These are phyloP conservation scores for Macrosteles quadrilineatus DNA, from an alignment of 1,140 invertebrate genomes.

Conservation along the genomic window DNA sequence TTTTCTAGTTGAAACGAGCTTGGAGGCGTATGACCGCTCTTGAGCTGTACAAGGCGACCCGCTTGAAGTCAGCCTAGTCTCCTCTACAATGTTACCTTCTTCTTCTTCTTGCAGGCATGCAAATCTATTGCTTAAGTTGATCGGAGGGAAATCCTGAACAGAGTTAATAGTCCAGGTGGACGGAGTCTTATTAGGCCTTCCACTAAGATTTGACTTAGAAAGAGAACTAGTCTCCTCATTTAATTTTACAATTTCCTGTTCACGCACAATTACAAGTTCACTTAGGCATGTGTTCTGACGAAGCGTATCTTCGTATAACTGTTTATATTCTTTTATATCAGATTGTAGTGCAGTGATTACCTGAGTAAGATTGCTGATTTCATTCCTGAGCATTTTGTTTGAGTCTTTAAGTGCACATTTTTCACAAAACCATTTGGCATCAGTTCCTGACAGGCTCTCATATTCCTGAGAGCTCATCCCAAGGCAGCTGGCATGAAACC, in stretches of 20 bases:
- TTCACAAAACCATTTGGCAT: background rate
- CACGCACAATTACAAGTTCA: background rate
- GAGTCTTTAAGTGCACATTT: background rate
- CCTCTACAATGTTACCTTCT: background rate
- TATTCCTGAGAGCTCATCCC: background rate
- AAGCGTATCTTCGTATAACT: background rate
- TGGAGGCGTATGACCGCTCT: background rate
- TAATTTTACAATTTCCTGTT: background rate
- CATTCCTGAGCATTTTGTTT: background rate
- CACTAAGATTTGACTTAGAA: background rate
- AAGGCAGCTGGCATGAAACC: background rate
- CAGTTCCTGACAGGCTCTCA: background rate
- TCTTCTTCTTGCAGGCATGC: background rate
- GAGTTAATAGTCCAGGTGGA: background rate
- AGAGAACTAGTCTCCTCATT: background rate
- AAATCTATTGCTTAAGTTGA: background rate
- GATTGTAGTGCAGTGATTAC: background rate
- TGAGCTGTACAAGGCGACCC: background rate
- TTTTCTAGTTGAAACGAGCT: background rate
- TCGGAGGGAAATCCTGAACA: background rate
- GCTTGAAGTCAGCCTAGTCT: background rate
- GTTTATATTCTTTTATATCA: background rate
- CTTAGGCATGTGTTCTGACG: background rate
- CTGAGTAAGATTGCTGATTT: background rate
- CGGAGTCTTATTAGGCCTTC: background rate